These are phyloP conservation scores for Zaprionus lineosus DNA, from an alignment of 2,888 invertebrate species.

Conservation along the genomic window DNA sequence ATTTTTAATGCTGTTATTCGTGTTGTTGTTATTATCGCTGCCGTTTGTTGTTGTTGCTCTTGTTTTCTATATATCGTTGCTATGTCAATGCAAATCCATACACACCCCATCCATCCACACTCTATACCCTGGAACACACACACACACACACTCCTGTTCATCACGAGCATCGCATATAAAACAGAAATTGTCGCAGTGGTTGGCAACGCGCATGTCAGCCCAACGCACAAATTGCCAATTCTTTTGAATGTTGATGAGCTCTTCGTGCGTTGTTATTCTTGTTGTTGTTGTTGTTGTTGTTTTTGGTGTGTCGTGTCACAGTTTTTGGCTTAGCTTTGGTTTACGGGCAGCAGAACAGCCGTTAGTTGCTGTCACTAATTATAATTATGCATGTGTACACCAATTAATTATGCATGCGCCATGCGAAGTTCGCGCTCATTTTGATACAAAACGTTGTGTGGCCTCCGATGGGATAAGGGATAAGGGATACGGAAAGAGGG, in stretches of 20 bases:
- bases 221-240: slow-evolving; percentile 72
- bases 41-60: slow-evolving; percentile 29
- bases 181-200: slow-evolving; percentile 46
- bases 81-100: slow-evolving; percentile 20
- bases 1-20: no score
- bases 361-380: slow-evolving; percentile 58
- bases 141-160: slow-evolving; percentile 21
- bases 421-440: slow-evolving; percentile 43
- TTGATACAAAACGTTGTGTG: slow-evolving; percentile 9
- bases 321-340: slow-evolving; percentile 17
- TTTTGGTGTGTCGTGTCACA: slow-evolving; percentile 14
- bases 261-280: slow-evolving; percentile 12
- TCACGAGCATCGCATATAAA: slow-evolving; percentile 19
- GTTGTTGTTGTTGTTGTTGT: slow-evolving; percentile 1
- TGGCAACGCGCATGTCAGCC: slow-evolving; percentile 34
- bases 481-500: no score
- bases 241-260: slow-evolving; percentile 70
- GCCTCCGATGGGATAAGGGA: no score
- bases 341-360: slow-evolving; percentile 27
- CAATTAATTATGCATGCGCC: slow-evolving; percentile 67
- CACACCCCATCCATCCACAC: no score
- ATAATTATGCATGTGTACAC: slow-evolving; percentile 68
- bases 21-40: no score
- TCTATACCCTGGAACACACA: no score
- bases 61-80: slow-evolving; percentile 9